Percentiles rank a stretch among this genome's conserved stretches.
Conservation (phyloP, 2,113 vertebrate genomes). For the Mustela nigripes region DNA sequence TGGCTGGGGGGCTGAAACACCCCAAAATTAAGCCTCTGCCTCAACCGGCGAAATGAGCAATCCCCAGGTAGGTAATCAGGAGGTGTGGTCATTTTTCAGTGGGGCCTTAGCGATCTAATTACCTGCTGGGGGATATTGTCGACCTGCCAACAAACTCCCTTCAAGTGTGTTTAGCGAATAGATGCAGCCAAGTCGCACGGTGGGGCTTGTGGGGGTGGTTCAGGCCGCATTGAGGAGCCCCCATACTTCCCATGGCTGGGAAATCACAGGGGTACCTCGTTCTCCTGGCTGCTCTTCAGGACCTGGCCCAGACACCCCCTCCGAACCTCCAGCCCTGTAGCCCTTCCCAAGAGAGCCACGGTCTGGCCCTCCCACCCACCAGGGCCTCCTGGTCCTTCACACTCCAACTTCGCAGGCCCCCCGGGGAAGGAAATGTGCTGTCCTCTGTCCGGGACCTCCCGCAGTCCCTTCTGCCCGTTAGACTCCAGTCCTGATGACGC, state of each 20-base stretch:
- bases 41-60: not conserved
- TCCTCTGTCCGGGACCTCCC: not conserved
- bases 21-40: not conserved
- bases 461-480: fast-evolving
- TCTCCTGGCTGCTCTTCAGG: not conserved
- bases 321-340: no score
- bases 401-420: fast-evolving
- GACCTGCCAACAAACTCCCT: not conserved
- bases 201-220: fast-evolving
- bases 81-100: not conserved
- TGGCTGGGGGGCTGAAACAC: not conserved
- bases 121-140: not conserved
- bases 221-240: not conserved
- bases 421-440: fast-evolving
- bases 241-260: fast-evolving
- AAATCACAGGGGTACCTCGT: fast-evolving
- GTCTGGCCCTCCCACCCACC: not conserved
- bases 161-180: not conserved
- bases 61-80: not conserved
- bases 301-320: not conserved
- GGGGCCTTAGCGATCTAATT: not conserved
- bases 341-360: fast-evolving
- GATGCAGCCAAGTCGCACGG: fast-evolving
- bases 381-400: not conserved
- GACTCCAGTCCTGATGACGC: not conserved